A percentile compares a stretch with the other conserved stretches of the same genome.
phyloP scores from a whole-genome alignment of 2,113 vertebrate species.

The Acanthisitta chloris region DNA sequence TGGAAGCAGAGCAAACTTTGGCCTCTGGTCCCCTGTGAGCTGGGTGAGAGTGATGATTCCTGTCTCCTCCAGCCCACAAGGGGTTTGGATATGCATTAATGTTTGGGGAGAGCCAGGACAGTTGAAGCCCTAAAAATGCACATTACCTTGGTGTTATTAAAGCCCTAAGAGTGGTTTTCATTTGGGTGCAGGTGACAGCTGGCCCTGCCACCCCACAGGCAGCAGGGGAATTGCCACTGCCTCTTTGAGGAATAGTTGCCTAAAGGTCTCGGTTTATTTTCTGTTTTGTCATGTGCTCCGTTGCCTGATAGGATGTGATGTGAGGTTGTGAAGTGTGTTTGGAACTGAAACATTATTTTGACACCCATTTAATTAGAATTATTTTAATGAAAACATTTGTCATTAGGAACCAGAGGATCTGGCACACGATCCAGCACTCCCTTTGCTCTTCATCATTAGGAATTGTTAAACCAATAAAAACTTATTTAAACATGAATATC shows the following conservation, averaged over 20 bases:
- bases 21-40: neutral
- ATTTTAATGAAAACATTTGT: constrained; percentile 61
- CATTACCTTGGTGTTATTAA: fast-evolving
- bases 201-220: neutral
- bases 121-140: fast-evolving
- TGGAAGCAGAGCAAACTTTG: neutral
- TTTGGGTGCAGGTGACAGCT: neutral
- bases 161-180: neutral
- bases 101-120: neutral
- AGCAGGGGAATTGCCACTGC: neutral
- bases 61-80: neutral
- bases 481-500: neutral
- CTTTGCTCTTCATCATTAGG: neutral
- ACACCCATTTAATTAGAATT: constrained; percentile 69
- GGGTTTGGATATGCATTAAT: neutral
- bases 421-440: neutral
- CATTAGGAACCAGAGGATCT: neutral
- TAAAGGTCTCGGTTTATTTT: neutral
- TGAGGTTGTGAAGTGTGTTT: neutral
- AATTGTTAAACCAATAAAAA: neutral
- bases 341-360: constrained; percentile 51
- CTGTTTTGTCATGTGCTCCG: neutral
- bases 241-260: neutral
- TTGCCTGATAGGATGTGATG: constrained; percentile 47
- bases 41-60: neutral